Evolutionary conservation across 2,888 invertebrate species (phyloP).

Genomic region (Drosophila austrosaltans): DNA sequence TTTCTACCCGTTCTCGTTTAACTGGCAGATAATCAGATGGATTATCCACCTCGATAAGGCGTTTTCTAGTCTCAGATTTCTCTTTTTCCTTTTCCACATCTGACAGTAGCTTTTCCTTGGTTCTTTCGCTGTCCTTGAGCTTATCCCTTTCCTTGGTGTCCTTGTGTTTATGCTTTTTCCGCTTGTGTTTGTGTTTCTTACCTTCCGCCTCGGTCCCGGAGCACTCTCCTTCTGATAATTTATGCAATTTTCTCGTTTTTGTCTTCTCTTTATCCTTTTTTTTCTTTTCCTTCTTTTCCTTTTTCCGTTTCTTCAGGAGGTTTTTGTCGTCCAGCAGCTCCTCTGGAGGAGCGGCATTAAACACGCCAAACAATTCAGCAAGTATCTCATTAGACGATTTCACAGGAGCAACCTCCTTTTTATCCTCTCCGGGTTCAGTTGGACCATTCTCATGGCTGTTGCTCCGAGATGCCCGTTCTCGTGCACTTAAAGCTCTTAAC

Average conservation of each 20-base stretch:
- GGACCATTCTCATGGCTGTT: constrained; percentile 12
- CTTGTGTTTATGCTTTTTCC: constrained; percentile 58
- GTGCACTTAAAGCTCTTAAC: constrained; percentile 61
- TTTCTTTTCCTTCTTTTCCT: constrained; percentile 82
- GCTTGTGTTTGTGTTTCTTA: constrained; percentile 69
- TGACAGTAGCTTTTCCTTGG: constrained; percentile 38
- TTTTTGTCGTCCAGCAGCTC: constrained; percentile 84
- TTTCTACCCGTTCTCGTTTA: constrained; percentile 35
- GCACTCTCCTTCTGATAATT: constrained; percentile 63
- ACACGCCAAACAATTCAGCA: constrained; percentile 89
- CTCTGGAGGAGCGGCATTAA: constrained; percentile 88
- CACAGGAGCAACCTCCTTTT: constrained; percentile 80
- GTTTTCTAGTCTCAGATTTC: constrained; percentile 31
- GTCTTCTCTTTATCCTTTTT: constrained; percentile 63
- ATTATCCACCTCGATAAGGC: constrained; percentile 9
- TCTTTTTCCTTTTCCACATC: constrained; percentile 1
- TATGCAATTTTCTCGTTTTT: constrained; percentile 31
- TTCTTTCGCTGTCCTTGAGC: constrained; percentile 66
- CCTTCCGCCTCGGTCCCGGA: constrained; percentile 46
- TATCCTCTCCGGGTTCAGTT: constrained; percentile 63
- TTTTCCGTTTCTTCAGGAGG: constrained; percentile 80
- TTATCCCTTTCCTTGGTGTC: constrained; percentile 56
- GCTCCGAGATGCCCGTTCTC: background rate
- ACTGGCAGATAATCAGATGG: background rate
- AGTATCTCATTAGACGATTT: constrained; percentile 87